Conservation (phyloP, 2,797 vertebrate genomes). For the Hoplostethus atlanticus region DNA sequence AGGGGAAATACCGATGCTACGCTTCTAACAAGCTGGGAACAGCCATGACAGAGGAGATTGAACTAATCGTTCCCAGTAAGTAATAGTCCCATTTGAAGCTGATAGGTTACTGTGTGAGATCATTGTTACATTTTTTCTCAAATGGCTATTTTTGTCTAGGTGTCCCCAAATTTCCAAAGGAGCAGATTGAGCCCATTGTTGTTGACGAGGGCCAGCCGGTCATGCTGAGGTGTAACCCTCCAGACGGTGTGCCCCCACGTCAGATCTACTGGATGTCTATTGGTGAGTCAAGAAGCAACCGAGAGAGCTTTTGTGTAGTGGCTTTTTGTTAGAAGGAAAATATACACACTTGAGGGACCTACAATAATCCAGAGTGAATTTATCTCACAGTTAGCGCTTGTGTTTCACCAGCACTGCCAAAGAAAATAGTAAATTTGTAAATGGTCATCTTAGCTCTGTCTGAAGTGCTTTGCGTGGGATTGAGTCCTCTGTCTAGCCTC, state of each 20-base stretch:
- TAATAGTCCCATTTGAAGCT: not conserved
- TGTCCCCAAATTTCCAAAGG: slow-evolving; percentile 94
- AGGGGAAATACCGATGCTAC: slow-evolving; percentile 93
- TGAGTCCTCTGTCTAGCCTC: slow-evolving; percentile 32
- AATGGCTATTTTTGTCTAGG: slow-evolving; percentile 67
- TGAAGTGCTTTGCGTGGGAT: slow-evolving; percentile 50
- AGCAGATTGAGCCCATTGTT: slow-evolving; percentile 83
- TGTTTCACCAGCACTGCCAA: slow-evolving; percentile 18
- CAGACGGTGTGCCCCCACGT: slow-evolving; percentile 88
- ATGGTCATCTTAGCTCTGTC: slow-evolving; percentile 51
- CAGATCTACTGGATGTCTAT: slow-evolving; percentile 96
- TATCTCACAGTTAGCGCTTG: slow-evolving; percentile 18
- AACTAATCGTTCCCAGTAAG: slow-evolving; percentile 91
- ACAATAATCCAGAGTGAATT: slow-evolving; percentile 3
- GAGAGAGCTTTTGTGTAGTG: not conserved
- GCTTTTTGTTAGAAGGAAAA: not conserved
- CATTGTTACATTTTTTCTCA: not conserved
- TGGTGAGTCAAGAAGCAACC: slow-evolving; percentile 81
- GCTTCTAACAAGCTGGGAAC: slow-evolving; percentile 91
- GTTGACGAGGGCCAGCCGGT: slow-evolving; percentile 90
- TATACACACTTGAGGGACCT: slow-evolving; percentile 14
- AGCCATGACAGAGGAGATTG: slow-evolving; percentile 91
- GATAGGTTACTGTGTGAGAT: not conserved
- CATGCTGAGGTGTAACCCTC: slow-evolving; percentile 91
- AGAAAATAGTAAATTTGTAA: slow-evolving; percentile 47